Evolutionary conservation across 1,140 invertebrate genomes (phyloP).

Genomic region (Temnothorax longispinosus): DNA sequence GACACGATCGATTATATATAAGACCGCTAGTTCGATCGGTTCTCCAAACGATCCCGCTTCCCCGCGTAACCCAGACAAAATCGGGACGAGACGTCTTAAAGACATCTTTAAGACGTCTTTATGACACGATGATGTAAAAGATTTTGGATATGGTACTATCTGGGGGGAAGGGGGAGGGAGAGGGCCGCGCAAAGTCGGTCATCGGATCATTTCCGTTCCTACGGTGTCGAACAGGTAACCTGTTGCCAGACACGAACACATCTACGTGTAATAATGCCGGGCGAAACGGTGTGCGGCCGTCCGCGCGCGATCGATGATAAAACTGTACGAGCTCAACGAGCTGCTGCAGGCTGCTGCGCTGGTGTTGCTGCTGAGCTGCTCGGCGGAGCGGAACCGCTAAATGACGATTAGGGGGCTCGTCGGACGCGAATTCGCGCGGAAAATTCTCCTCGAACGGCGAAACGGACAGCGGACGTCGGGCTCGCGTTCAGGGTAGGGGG

Average conservation of each 20-base stretch:
- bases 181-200: not conserved
- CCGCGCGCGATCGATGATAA: slow-evolving; percentile 39
- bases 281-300: not conserved
- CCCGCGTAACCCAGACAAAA: not conserved
- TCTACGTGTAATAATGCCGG: not conserved
- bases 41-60: not conserved
- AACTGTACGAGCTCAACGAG: not conserved
- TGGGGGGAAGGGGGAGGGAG: no score
- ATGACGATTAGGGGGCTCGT: slow-evolving; percentile 5
- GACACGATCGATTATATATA: no score
- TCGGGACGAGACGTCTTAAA: no score
- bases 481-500: not conserved
- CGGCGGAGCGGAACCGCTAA: not conserved
- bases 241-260: slow-evolving; percentile 39
- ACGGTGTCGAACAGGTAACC: slow-evolving; percentile 20
- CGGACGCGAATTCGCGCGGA: not conserved
- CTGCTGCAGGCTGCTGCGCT: not conserved
- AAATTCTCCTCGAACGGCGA: no score
- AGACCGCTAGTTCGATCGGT: not conserved
- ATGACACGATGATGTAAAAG: no score
- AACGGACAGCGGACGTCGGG: no score
- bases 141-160: no score
- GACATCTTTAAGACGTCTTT: no score
- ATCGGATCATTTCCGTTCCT: not conserved
- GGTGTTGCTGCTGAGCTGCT: not conserved